These are phyloP conservation scores for Amiota communis DNA, from an alignment of 2,888 invertebrate genomes.

Conservation along the genomic window DNA sequence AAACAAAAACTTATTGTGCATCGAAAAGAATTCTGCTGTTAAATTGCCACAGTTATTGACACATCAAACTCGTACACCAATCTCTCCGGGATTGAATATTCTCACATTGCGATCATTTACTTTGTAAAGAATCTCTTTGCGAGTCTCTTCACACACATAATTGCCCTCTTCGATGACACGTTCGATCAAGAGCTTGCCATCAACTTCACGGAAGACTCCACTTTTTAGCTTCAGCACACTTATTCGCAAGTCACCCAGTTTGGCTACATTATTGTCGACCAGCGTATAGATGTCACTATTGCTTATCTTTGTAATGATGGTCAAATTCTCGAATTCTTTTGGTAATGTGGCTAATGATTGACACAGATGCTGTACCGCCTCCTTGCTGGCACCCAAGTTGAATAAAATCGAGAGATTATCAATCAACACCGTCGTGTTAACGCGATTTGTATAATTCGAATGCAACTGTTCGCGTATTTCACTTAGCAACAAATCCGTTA, in stretches of 20 bases:
- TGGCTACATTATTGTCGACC: conserved; percentile 77
- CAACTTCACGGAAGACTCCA: conserved; percentile 82
- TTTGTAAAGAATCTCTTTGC: conserved; percentile 76
- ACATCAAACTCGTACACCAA: conserved; percentile 69
- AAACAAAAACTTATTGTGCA: background rate
- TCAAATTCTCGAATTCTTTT: conserved; percentile 70
- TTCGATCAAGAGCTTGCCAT: conserved; percentile 77
- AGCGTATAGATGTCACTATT: conserved; percentile 76
- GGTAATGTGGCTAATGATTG: conserved; percentile 60
- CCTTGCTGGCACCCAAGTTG: conserved; percentile 75
- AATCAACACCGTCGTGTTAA: conserved; percentile 77
- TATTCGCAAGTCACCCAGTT: conserved; percentile 78
- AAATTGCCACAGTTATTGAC: background rate
- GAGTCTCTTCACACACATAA: conserved; percentile 58
- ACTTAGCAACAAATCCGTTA: conserved; percentile 65
- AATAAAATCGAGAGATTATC: conserved; percentile 84
- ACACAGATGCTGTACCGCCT: conserved; percentile 63
- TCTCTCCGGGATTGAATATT: conserved; percentile 80
- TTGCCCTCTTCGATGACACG: conserved; percentile 55
- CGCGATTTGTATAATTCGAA: conserved; percentile 58
- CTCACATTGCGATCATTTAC: conserved; percentile 83
- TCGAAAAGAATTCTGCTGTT: background rate
- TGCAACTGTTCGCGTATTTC: conserved; percentile 60
- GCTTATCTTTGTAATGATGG: conserved; percentile 77
- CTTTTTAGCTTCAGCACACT: conserved; percentile 81